Percentiles rank a stretch among this genome's conserved stretches.
These are phyloP conservation scores for Orussus abietinus DNA, from an alignment of 1,140 invertebrate genomes.

Conservation along the genomic window DNA sequence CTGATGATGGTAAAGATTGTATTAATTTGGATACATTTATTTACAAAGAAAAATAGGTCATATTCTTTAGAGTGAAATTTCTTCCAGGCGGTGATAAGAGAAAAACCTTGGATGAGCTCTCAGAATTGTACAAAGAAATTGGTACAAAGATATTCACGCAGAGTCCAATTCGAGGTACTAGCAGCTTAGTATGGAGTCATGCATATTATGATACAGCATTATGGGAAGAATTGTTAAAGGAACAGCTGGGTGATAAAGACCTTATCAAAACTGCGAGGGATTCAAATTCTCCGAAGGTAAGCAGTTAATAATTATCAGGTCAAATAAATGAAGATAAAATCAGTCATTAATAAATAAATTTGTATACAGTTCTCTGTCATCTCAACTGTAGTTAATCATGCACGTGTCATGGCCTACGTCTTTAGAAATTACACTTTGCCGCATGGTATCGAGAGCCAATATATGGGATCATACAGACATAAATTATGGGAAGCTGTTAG, in stretches of 20 bases:
- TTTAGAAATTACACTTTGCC: slow-evolving; percentile 88
- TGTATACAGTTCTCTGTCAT: slow-evolving; percentile 65
- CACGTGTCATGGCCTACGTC: slow-evolving; percentile 76
- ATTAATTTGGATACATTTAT: slow-evolving; percentile 8
- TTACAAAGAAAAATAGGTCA: slow-evolving; percentile 5
- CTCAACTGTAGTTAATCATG: slow-evolving; percentile 78
- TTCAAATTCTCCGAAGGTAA: slow-evolving; percentile 62
- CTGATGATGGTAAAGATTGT: slow-evolving; percentile 22
- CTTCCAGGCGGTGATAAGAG: slow-evolving; percentile 56
- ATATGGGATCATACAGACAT: slow-evolving; percentile 71
- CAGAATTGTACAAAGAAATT: slow-evolving; percentile 65
- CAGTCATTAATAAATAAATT: slow-evolving; percentile 5
- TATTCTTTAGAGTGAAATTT: slow-evolving; percentile 5
- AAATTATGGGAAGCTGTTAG: slow-evolving; percentile 84
- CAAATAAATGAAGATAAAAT: neutral
- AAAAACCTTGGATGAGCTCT: slow-evolving; percentile 61
- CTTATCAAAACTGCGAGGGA: slow-evolving; percentile 66
- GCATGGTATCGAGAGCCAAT: slow-evolving; percentile 69
- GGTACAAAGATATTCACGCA: slow-evolving; percentile 71
- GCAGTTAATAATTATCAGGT: slow-evolving; percentile 1
- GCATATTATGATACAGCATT: slow-evolving; percentile 85
- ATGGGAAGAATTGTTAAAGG: slow-evolving; percentile 79
- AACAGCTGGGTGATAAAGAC: slow-evolving; percentile 63
- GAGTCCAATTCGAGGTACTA: slow-evolving; percentile 68
- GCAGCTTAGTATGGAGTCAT: slow-evolving; percentile 78